phyloP scores from a whole-genome alignment of 1,140 invertebrate genomes.

The Schlechtendalia chinensis region DNA sequence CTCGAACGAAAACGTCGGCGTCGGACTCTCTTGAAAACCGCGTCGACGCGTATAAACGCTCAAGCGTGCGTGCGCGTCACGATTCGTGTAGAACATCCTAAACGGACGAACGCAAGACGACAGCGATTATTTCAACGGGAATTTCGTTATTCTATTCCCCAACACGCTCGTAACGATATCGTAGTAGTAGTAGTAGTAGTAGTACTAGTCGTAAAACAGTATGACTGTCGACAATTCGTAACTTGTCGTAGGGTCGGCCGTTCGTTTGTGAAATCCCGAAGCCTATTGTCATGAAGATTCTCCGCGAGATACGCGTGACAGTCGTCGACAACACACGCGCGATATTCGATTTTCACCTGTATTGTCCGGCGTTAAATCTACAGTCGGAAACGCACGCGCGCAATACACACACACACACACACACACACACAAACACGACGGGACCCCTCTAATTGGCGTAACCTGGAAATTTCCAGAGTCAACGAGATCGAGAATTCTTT shows the following conservation, averaged over 20 bases:
- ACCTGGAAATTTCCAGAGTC: constrained; percentile 48
- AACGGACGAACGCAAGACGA: no score
- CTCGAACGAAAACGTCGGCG: no score
- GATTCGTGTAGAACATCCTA: no score
- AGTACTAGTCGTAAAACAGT: no score
- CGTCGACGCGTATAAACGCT: no score
- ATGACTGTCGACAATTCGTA: neutral
- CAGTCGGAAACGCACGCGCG: neutral
- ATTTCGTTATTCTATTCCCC: neutral
- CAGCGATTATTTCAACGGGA: constrained; percentile 2
- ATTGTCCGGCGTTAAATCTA: constrained; percentile 34
- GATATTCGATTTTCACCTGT: constrained; percentile 46
- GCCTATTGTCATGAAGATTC: constrained; percentile 43
- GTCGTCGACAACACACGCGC: neutral
- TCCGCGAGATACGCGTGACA: constrained; percentile 32
- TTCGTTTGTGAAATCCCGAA: constrained; percentile 21
- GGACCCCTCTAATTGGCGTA: constrained; percentile 47
- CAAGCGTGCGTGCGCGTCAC: no score
- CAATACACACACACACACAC: no score
- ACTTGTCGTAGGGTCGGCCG: neutral
- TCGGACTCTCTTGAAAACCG: no score
- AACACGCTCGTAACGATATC: neutral
- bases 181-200: no score
- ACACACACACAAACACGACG: neutral
- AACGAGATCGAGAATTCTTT: constrained; percentile 46